Conservation (phyloP, 2,113 vertebrate species). For the Gymnogyps californianus region DNA sequence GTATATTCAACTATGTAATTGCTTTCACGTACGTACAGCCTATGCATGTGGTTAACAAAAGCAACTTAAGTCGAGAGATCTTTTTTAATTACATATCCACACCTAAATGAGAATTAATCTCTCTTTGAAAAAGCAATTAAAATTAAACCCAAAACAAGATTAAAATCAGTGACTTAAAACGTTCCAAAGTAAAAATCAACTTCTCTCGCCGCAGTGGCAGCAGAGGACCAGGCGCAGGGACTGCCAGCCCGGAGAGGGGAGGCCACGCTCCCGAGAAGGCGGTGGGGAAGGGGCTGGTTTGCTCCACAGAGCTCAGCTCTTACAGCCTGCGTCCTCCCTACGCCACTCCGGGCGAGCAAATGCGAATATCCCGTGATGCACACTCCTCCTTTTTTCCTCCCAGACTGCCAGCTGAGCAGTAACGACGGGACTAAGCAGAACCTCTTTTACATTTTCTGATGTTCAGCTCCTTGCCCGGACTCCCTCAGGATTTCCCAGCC, state of each 20-base stretch:
- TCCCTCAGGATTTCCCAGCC: neutral
- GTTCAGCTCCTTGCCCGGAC: rapidly evolving
- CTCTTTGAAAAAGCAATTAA: neutral
- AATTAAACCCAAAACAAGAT: slow-evolving; percentile 1
- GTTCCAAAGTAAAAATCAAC: neutral
- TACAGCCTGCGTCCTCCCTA: rapidly evolving
- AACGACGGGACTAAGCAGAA: neutral
- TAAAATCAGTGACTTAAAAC: neutral
- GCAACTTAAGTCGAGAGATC: neutral
- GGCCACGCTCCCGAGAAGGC: rapidly evolving
- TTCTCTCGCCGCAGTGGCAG: neutral
- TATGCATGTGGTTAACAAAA: neutral
- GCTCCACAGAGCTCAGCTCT: neutral
- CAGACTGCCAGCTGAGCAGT: neutral
- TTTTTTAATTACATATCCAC: neutral
- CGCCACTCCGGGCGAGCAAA: rapidly evolving
- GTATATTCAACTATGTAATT: slow-evolving; percentile 19
- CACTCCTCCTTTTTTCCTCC: neutral
- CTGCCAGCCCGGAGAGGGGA: too few species aligned
- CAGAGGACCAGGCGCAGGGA: rapidly evolving
- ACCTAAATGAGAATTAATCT: slow-evolving; percentile 22
- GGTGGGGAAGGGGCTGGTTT: neutral
- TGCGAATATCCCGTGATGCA: rapidly evolving
- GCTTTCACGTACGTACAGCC: neutral
- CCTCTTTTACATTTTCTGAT: neutral